Evolutionary conservation across 2,797 vertebrate genomes (phyloP).

Genomic region (Psittacula echo): DNA sequence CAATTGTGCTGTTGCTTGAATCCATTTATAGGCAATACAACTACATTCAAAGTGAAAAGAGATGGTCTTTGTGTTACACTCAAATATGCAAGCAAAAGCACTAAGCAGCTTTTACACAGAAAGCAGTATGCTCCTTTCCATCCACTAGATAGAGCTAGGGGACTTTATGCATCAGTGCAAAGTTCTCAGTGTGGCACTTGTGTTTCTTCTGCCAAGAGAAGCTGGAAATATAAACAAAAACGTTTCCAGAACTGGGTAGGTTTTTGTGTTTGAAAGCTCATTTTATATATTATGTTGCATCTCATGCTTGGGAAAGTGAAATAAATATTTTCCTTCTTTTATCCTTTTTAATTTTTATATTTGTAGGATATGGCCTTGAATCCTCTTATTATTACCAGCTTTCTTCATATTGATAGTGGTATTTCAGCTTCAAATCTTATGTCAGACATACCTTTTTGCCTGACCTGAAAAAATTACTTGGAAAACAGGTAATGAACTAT

Average conservation of each 20-base stretch:
- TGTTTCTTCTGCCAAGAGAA: neutral
- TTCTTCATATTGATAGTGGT: neutral
- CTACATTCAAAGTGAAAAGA: neutral
- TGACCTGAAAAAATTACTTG: neutral
- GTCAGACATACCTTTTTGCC: neutral
- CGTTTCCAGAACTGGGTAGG: rapidly evolving
- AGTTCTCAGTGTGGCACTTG: rapidly evolving
- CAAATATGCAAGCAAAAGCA: neutral
- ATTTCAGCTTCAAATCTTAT: neutral
- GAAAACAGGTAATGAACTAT: neutral
- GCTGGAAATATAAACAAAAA: neutral
- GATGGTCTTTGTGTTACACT: neutral
- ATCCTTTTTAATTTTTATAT: neutral
- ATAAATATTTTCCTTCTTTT: neutral
- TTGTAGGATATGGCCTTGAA: neutral
- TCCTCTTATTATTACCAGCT: neutral
- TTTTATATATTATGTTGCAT: neutral
- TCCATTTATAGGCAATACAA: neutral
- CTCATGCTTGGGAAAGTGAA: neutral
- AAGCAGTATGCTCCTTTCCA: neutral
- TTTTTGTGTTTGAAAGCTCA: neutral
- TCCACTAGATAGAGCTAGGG: slow-evolving; percentile 63
- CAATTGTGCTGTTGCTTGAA: neutral
- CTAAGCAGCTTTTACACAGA: rapidly evolving
- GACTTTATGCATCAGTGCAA: neutral